These are phyloP conservation scores for Tachina grossa DNA, from an alignment of 2,888 invertebrate species.

Conservation along the genomic window DNA sequence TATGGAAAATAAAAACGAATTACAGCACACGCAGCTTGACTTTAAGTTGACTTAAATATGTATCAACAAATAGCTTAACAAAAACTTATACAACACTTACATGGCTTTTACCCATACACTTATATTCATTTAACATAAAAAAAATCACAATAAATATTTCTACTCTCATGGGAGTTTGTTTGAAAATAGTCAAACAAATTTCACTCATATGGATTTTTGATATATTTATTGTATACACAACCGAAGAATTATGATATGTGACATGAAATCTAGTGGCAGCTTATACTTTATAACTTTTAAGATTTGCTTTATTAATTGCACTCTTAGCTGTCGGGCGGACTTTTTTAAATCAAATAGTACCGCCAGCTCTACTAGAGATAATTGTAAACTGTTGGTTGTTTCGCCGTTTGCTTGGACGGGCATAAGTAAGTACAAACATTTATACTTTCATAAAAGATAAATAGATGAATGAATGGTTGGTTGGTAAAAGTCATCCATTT, in stretches of 20 bases:
- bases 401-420: conserved; percentile 48
- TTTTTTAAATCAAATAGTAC: conserved; percentile 66
- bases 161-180: not conserved
- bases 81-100: conserved; percentile 19
- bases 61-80: conserved; percentile 54
- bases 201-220: conserved; percentile 63
- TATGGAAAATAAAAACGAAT: conserved; percentile 26
- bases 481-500: conserved; percentile 55
- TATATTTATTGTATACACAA: conserved; percentile 43
- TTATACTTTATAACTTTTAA: conserved; percentile 60
- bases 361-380: conserved; percentile 50
- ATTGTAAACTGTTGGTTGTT: conserved; percentile 40
- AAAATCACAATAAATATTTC: conserved; percentile 4
- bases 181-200: conserved; percentile 43
- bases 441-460: conserved; percentile 46
- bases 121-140: not conserved
- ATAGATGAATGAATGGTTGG: conserved; percentile 35
- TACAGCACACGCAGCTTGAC: conserved; percentile 36
- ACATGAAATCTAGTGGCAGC: conserved; percentile 69
- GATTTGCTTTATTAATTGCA: conserved; percentile 44
- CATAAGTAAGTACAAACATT: conserved; percentile 48
- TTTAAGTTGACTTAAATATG: conserved; percentile 54
- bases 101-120: not conserved
- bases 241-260: conserved; percentile 60
- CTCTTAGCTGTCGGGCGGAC: conserved; percentile 52